Conservation (phyloP, 2,888 invertebrate species). For the Rhingia rostrata region DNA sequence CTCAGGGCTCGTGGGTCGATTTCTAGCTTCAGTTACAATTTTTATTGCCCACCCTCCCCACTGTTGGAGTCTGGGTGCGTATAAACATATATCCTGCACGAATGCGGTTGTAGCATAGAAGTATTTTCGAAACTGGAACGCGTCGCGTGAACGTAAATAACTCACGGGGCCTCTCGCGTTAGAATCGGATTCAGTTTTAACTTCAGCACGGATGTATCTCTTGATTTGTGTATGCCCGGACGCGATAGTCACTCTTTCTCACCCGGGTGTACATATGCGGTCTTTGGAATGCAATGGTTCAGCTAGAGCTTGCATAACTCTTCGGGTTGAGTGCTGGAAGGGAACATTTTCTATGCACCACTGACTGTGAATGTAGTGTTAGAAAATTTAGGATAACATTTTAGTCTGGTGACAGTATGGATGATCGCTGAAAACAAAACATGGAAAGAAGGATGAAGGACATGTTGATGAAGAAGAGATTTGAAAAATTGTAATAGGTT, state of each 20-base stretch:
- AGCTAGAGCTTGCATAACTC: slow-evolving; percentile 61
- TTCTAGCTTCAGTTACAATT: slow-evolving; percentile 63
- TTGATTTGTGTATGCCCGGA: slow-evolving; percentile 28
- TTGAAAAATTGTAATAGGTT: slow-evolving; percentile 37
- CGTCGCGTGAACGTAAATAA: slow-evolving; percentile 72
- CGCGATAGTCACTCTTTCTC: not conserved
- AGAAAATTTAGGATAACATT: slow-evolving; percentile 57
- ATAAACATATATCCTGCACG: slow-evolving; percentile 50
- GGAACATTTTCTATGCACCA: slow-evolving; percentile 29
- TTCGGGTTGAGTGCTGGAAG: slow-evolving; percentile 10
- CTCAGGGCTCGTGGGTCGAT: slow-evolving; percentile 57
- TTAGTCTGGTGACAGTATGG: slow-evolving; percentile 63
- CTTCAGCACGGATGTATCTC: slow-evolving; percentile 56
- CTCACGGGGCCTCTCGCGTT: slow-evolving; percentile 66
- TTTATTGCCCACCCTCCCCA: slow-evolving; percentile 37
- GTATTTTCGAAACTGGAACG: slow-evolving; percentile 69
- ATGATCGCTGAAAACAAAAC: slow-evolving; percentile 41
- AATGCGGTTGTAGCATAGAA: slow-evolving; percentile 68
- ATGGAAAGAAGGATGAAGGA: not conserved
- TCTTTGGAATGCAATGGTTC: slow-evolving; percentile 71
- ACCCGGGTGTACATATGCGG: slow-evolving; percentile 54
- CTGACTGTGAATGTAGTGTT: slow-evolving; percentile 54
- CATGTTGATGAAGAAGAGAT: not conserved
- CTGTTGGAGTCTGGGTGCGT: not conserved
- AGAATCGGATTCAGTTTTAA: slow-evolving; percentile 53